Conservation (phyloP, 2,888 invertebrate genomes). For the Mantis religiosa region DNA sequence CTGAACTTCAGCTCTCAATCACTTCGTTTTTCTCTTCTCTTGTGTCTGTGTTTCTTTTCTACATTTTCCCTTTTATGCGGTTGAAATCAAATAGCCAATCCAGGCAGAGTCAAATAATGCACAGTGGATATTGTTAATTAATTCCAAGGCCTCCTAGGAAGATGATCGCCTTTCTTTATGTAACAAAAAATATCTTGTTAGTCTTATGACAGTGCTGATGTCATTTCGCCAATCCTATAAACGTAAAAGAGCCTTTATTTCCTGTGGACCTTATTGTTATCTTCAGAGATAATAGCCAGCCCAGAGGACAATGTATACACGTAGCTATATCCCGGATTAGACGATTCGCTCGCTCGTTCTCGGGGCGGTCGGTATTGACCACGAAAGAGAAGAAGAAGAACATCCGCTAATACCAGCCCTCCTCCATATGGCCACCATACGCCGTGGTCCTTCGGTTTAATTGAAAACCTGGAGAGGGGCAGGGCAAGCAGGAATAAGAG, state of each 20-base stretch:
- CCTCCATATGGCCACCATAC: not conserved
- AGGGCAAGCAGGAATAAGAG: conserved; percentile 2
- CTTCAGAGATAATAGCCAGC: not conserved
- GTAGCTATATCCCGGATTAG: not conserved
- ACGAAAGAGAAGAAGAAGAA: not conserved
- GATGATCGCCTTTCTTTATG: not conserved
- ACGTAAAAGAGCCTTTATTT: not conserved
- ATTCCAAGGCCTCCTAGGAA: not conserved
- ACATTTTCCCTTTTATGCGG: no score
- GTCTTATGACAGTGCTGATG: not conserved
- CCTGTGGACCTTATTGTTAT: not conserved
- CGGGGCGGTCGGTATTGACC: not conserved
- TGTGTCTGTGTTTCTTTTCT: no score
- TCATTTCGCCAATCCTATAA: not conserved
- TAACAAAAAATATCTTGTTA: not conserved
- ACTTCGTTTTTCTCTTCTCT: no score
- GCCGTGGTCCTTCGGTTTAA: conserved; percentile 11
- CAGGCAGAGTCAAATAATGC: not conserved
- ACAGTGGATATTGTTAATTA: not conserved
- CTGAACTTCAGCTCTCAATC: no score
- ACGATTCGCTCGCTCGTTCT: not conserved
- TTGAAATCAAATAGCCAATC: no score
- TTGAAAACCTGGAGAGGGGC: conserved; percentile 19
- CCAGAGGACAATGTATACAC: not conserved
- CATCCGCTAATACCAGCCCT: conserved; percentile 2